Evolutionary conservation across 1,140 invertebrate genomes (phyloP).

Genomic region (Aphidius gifuensis): DNA sequence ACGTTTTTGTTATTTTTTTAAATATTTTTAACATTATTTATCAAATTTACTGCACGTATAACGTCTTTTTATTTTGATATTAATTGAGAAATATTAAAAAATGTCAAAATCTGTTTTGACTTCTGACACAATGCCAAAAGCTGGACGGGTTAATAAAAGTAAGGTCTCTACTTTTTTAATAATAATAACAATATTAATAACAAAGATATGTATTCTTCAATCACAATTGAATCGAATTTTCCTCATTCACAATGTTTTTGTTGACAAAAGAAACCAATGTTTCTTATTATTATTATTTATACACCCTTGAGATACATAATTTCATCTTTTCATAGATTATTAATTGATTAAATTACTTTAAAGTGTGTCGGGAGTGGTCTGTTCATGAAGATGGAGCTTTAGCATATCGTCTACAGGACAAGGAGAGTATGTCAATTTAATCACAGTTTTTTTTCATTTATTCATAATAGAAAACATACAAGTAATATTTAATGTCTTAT

Average conservation of each 20-base stretch:
- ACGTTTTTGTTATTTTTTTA: too few species aligned
- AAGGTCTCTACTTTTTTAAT: slow-evolving; percentile 28
- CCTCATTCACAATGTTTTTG: slow-evolving; percentile 11
- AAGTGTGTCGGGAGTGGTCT: slow-evolving; percentile 86
- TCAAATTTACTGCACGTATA: too few species aligned
- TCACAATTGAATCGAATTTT: slow-evolving; percentile 1
- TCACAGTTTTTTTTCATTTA: background rate
- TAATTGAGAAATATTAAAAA: too few species aligned
- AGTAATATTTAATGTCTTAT: background rate
- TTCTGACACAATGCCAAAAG: slow-evolving; percentile 50
- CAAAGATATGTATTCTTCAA: background rate
- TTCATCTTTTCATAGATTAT: too few species aligned
- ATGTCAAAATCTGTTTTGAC: slow-evolving; percentile 52
- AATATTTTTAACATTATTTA: too few species aligned
- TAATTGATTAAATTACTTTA: slow-evolving; percentile 40
- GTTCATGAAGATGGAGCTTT: slow-evolving; percentile 88
- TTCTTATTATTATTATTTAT: background rate
- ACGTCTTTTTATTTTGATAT: too few species aligned
- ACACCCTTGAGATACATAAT: background rate
- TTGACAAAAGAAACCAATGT: background rate
- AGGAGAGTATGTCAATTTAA: slow-evolving; percentile 65
- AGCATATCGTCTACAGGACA: slow-evolving; percentile 83
- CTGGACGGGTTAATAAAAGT: slow-evolving; percentile 54
- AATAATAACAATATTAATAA: slow-evolving; percentile 11
- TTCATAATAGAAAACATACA: background rate